Base-by-base conservation (phyloP, 1,140 invertebrate species). In the Drosophila baimaii region DNA sequence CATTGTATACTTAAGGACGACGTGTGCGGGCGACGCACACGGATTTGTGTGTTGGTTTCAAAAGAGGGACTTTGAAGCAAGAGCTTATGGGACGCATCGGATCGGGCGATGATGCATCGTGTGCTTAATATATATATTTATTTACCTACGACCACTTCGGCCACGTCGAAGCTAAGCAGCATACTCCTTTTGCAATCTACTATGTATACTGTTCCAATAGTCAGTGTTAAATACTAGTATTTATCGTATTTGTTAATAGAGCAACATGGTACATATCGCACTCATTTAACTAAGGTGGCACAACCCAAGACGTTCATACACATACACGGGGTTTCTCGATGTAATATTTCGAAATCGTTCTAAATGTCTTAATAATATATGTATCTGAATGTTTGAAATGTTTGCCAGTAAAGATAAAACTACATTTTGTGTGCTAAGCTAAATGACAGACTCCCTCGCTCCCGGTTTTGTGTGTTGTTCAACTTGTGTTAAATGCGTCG, bases 51-150 rank as follows among this genome's bases (percentile, higher is more conserved):
- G 64, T 65, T 65, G 61, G 64, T 68, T 66, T 64, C 64, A 31
- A 6, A 52, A 52, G 9, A 4, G 51, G 51, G 19, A 52, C 51
- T 17, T 35, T 31, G 59, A 66, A 66, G 35, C 61, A 46, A 19
- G 43, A 66, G 64, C 64, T 49, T 66, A 54, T 9, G 21, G 21
- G 19, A 58, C 27, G 27, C 37, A 43, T 61, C 27, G 6, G 43
- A 21, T 58, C 56, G 6, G 43, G 12, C 56, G 37, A 57, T 17
- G 43, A 10, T 12, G 9, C 2, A 33, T 6, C 39, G 39, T 12
- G 64, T 68, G 64, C 64, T 66, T 52, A 75, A 47, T 70, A 72
- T 49, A 47, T 70, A 72, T 49, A 62, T 52, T 65, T 68, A 68
- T 66, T 66, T 68, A 49, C 27, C 63, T 37, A 46, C 31, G 8